Percentiles rank a stretch among this genome's conserved stretches.
Evolutionary conservation across 1,140 invertebrate species (phyloP).

Genomic region (Sminthurinus signatus): DNA sequence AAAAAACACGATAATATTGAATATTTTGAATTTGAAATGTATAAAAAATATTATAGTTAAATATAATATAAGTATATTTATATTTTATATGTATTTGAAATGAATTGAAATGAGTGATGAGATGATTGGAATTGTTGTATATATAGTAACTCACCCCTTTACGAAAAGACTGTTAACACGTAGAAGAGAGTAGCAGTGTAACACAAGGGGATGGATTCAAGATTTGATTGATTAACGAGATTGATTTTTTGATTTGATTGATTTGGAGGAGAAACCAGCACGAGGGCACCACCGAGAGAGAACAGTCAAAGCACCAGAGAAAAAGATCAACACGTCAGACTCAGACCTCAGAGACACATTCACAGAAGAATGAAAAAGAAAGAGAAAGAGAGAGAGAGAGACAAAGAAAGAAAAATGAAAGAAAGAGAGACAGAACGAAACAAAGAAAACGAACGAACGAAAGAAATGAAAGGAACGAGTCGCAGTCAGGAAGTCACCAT

Average conservation of each 20-base stretch:
- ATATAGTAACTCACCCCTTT: slow-evolving; percentile 41
- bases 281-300: slow-evolving; percentile 41
- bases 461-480: slow-evolving; percentile 21
- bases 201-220: slow-evolving; percentile 33
- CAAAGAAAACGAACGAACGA: slow-evolving; percentile 15
- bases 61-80: too few relatives aligned
- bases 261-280: slow-evolving; percentile 35
- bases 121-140: slow-evolving; percentile 16
- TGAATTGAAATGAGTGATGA: slow-evolving; percentile 14
- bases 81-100: too few relatives aligned
- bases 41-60: too few relatives aligned
- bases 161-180: slow-evolving; percentile 41
- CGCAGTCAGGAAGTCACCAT: slow-evolving; percentile 36
- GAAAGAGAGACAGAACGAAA: slow-evolving; percentile 33
- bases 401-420: slow-evolving; percentile 41
- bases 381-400: slow-evolving; percentile 4
- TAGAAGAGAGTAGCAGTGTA: slow-evolving; percentile 27
- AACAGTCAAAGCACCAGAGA: slow-evolving; percentile 41
- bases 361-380: slow-evolving; percentile 19
- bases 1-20: too few relatives aligned
- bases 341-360: slow-evolving; percentile 31
- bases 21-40: too few relatives aligned
- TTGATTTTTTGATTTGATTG: slow-evolving; percentile 14
- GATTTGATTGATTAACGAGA: background rate
- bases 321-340: slow-evolving; percentile 27